Percentiles rank a stretch among this genome's conserved stretches.
phyloP scores from a whole-genome alignment of 2,888 invertebrate species.

The Volucella bombylans region DNA sequence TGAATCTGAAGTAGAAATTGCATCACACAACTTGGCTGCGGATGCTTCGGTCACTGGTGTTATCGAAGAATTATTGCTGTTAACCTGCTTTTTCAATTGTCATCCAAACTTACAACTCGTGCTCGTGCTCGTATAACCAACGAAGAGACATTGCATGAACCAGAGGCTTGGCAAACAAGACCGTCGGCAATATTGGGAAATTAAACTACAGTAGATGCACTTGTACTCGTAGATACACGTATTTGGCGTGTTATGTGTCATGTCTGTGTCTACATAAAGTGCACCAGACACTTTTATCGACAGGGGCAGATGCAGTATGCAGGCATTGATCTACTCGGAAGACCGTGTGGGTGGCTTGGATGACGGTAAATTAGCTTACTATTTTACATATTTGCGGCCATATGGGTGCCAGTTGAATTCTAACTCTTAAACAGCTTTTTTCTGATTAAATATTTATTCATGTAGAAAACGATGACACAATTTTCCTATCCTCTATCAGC shows the following conservation, averaged over 20 bases:
- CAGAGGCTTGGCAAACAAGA: constrained; percentile 49
- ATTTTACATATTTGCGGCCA: too few species aligned
- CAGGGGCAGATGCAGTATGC: background rate
- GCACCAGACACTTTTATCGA: constrained; percentile 13
- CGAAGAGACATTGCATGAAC: background rate
- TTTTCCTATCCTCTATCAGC: too few species aligned
- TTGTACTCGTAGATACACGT: background rate
- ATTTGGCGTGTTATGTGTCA: constrained; percentile 30
- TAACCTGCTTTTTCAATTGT: constrained; percentile 61
- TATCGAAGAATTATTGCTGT: constrained; percentile 56
- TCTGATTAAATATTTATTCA: too few species aligned
- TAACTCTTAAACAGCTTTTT: too few species aligned
- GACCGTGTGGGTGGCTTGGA: background rate
- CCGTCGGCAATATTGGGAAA: constrained; percentile 48
- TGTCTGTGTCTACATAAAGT: background rate
- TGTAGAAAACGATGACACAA: too few species aligned
- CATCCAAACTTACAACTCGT: constrained; percentile 45
- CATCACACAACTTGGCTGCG: constrained; percentile 64
- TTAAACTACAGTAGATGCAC: constrained; percentile 6
- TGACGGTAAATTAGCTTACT: too few species aligned
- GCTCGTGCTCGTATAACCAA: constrained; percentile 26
- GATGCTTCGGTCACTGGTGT: constrained; percentile 51
- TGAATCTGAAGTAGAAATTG: constrained; percentile 53
- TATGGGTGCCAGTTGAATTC: too few species aligned
- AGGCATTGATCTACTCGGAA: background rate